phyloP scores from a whole-genome alignment of 2,888 invertebrate species.

The Clitarchus hookeri region DNA sequence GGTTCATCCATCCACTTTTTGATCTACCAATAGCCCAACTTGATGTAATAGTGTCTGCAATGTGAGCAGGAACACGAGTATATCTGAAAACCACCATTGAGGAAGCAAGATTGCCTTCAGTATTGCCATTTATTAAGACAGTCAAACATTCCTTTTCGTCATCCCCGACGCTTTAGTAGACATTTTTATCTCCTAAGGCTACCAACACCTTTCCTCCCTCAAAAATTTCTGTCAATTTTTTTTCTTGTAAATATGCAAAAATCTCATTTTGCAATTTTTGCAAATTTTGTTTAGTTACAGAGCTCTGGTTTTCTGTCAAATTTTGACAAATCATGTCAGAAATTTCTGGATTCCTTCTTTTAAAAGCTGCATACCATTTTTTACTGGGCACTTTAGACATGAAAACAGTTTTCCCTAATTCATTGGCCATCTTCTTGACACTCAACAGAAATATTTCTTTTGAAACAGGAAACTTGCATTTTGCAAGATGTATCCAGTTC shows the following conservation, averaged over 20 bases:
- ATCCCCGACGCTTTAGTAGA: slow-evolving; percentile 43
- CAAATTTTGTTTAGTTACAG: slow-evolving; percentile 22
- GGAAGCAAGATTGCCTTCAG: slow-evolving; percentile 46
- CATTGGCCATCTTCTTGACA: no score
- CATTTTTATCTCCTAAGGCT: slow-evolving; percentile 46
- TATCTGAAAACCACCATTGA: slow-evolving; percentile 49
- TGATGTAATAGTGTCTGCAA: slow-evolving; percentile 41
- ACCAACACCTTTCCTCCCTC: slow-evolving; percentile 45
- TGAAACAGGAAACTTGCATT: no score
- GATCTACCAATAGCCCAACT: slow-evolving; percentile 48
- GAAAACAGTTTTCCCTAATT: no score
- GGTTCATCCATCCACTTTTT: slow-evolving; percentile 50
- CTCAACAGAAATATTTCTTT: no score
- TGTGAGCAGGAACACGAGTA: slow-evolving; percentile 44
- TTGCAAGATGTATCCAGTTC: no score
- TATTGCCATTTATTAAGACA: slow-evolving; percentile 44
- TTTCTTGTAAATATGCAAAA: not conserved
- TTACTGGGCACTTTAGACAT: not conserved
- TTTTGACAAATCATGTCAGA: not conserved
- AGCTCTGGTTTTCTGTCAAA: not conserved
- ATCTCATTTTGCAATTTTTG: slow-evolving; percentile 17
- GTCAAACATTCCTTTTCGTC: slow-evolving; percentile 31
- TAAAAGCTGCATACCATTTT: slow-evolving; percentile 10
- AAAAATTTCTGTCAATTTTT: not conserved
- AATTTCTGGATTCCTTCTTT: slow-evolving; percentile 11